phyloP scores from a whole-genome alignment of 1,140 invertebrate genomes.

The Drosophila aff. region DNA sequence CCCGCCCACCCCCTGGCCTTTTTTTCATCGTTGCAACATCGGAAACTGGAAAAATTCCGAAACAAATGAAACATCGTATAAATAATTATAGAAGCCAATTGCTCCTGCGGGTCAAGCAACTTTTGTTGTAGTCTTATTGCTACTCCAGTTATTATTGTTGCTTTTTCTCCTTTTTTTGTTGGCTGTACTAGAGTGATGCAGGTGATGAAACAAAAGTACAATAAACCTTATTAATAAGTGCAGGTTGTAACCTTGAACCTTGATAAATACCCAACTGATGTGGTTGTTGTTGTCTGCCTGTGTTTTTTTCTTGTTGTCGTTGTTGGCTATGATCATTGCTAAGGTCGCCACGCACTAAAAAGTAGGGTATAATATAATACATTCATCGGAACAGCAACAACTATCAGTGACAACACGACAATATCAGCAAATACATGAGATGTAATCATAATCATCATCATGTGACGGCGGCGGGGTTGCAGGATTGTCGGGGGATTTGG shows the following conservation, averaged over 20 bases:
- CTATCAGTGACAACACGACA: conserved; percentile 45
- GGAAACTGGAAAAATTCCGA: conserved; percentile 80
- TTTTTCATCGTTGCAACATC: conserved; percentile 24
- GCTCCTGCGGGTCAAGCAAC: conserved; percentile 65
- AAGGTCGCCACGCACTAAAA: conserved; percentile 59
- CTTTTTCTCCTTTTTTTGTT: conserved; percentile 18
- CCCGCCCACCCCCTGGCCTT: neutral
- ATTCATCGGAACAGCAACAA: conserved; percentile 52
- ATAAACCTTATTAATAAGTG: conserved; percentile 81
- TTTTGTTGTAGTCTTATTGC: conserved; percentile 53
- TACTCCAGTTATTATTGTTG: conserved; percentile 29
- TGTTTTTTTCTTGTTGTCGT: conserved; percentile 30
- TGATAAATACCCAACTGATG: conserved; percentile 40
- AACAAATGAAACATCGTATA: conserved; percentile 85
- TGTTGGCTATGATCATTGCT: conserved; percentile 35
- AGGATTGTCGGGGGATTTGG: conserved; percentile 1
- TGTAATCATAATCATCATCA: conserved; percentile 55
- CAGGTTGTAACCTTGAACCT: conserved; percentile 83
- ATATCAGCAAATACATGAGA: conserved; percentile 49
- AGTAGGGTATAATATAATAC: conserved; percentile 66
- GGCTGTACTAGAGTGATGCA: conserved; percentile 42
- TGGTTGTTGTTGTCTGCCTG: conserved; percentile 24
- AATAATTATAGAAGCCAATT: conserved; percentile 81
- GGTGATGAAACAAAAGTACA: conserved; percentile 77
- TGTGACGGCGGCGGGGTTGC: neutral